Evolutionary conservation across 2,888 invertebrate genomes (phyloP).

Genomic region (Oscheius sp.): DNA sequence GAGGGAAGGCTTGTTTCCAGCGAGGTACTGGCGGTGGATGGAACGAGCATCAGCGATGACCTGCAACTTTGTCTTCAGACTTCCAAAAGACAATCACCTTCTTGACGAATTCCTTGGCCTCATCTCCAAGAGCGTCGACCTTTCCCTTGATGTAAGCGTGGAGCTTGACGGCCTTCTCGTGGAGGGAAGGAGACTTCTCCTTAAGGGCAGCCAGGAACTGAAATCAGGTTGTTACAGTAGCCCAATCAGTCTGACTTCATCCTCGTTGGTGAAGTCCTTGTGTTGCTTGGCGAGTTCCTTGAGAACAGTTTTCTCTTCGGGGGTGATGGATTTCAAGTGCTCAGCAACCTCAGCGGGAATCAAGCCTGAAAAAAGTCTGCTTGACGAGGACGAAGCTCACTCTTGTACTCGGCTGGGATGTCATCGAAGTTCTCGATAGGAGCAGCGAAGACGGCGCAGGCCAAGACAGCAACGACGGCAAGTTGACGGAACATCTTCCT

Average conservation of each 20-base stretch:
- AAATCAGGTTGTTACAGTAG: constrained; percentile 15
- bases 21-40: constrained; percentile 56
- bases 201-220: constrained; percentile 63
- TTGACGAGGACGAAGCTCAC: constrained; percentile 30
- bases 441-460: constrained; percentile 44
- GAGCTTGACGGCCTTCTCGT: constrained; percentile 62
- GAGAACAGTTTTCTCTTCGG: constrained; percentile 62
- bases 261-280: constrained; percentile 53
- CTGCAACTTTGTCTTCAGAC: constrained; percentile 20
- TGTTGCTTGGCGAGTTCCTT: constrained; percentile 63
- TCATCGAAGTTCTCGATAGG: constrained; percentile 59
- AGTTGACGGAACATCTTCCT: constrained; percentile 30
- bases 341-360: constrained; percentile 66
- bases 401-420: constrained; percentile 64
- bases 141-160: constrained; percentile 55
- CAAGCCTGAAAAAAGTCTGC: constrained; percentile 46
- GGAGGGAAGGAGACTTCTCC: constrained; percentile 61
- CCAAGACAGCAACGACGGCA: constrained; percentile 45
- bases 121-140: constrained; percentile 56
- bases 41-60: constrained; percentile 59
- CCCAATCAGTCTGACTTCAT: constrained; percentile 33
- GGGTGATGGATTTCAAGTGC: constrained; percentile 64
- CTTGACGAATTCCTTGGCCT: constrained; percentile 65
- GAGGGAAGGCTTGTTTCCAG: constrained; percentile 63
- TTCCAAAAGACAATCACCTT: constrained; percentile 29